Evolutionary conservation across 1,140 invertebrate genomes (phyloP).

Genomic region (Diachasma alloeum): DNA sequence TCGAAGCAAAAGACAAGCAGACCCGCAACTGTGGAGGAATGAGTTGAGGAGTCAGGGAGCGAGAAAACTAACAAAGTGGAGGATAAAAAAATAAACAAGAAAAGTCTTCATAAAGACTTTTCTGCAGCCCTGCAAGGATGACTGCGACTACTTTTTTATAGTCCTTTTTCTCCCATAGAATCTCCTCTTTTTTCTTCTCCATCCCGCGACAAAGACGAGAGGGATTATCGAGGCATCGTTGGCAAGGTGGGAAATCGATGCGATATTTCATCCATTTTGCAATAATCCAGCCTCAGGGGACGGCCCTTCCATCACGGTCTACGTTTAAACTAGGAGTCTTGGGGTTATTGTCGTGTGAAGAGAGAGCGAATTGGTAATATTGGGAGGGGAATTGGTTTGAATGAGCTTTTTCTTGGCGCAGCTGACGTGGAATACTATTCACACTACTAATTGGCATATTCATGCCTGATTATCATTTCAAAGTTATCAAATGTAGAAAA

Average conservation of each 20-base stretch:
- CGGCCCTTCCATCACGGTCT: background rate
- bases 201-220: slow-evolving; percentile 24
- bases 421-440: background rate
- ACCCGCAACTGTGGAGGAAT: slow-evolving; percentile 17
- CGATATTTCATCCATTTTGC: slow-evolving; percentile 53
- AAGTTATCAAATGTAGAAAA: too few species aligned
- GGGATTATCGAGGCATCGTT: slow-evolving; percentile 26
- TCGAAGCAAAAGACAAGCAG: slow-evolving; percentile 29
- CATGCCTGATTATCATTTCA: too few species aligned
- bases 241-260: slow-evolving; percentile 55
- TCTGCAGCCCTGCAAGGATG: background rate
- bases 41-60: background rate
- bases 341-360: background rate
- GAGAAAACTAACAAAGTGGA: background rate
- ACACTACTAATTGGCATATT: too few species aligned
- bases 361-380: background rate
- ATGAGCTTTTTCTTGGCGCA: background rate
- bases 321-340: background rate
- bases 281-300: slow-evolving; percentile 22
- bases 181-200: slow-evolving; percentile 34
- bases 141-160: background rate
- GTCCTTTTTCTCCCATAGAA: background rate
- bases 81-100: background rate
- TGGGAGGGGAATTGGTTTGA: background rate
- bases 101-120: background rate